These are phyloP conservation scores for Pagetopsis macropterus DNA, from an alignment of 2,797 vertebrate species.

Conservation along the genomic window DNA sequence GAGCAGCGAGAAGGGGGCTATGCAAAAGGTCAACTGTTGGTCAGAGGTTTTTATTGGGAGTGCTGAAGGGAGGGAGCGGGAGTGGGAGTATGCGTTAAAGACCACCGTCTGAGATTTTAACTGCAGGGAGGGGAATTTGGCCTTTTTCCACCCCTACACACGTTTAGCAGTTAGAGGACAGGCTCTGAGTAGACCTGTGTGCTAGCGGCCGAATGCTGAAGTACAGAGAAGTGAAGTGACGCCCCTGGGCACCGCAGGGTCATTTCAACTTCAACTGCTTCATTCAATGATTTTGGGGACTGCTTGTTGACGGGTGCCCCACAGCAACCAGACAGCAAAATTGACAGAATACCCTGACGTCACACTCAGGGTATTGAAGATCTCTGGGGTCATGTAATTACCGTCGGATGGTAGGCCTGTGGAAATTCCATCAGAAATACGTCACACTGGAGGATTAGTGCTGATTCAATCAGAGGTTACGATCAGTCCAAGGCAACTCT, in stretches of 20 bases:
- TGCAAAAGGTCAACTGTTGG: conserved; percentile 86
- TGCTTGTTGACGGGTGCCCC: conserved; percentile 31
- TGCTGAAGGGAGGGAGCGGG: conserved; percentile 74
- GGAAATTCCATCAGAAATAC: conserved; percentile 64
- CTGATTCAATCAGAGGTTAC: conserved; percentile 68
- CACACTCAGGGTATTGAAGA: conserved; percentile 38
- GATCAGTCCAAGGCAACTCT: conserved; percentile 46
- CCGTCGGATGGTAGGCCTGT: conserved; percentile 45
- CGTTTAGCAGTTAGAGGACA: conserved; percentile 56
- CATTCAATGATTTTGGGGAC: neutral
- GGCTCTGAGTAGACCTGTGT: conserved; percentile 35
- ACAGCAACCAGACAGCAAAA: conserved; percentile 30
- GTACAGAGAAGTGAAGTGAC: conserved; percentile 32
- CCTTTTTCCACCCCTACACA: conserved; percentile 72
- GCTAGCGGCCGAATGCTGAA: conserved; percentile 21
- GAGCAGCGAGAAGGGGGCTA: conserved; percentile 63
- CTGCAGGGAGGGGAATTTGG: conserved; percentile 82
- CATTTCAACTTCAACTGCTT: conserved; percentile 19
- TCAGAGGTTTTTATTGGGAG: conserved; percentile 87
- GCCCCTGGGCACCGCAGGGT: conserved; percentile 18
- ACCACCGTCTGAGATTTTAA: conserved; percentile 89
- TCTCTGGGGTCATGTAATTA: conserved; percentile 67
- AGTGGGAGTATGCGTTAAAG: conserved; percentile 82
- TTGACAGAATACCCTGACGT: conserved; percentile 28
- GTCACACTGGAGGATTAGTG: conserved; percentile 62